phyloP scores from a whole-genome alignment of 2,888 invertebrate species.

The Adela reaumurella region DNA sequence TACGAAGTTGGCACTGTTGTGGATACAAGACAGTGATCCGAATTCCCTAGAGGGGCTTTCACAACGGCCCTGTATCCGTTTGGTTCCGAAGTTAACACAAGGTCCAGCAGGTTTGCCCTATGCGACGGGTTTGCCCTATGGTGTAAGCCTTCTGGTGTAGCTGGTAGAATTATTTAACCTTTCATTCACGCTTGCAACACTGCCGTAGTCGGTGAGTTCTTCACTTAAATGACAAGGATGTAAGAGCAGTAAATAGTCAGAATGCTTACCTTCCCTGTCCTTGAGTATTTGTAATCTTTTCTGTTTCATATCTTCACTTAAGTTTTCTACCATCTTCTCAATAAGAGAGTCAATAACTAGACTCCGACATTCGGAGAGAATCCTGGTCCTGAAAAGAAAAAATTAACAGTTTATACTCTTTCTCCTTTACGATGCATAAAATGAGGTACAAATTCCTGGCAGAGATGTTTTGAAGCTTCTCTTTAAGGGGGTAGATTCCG shows the following conservation, averaged over 20 bases:
- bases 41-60: no score
- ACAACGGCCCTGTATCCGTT: no score
- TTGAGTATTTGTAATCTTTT: slow-evolving; percentile 52
- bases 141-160: no score
- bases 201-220: background rate
- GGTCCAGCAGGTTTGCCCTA: no score
- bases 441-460: background rate
- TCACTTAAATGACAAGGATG: background rate
- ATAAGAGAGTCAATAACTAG: slow-evolving; percentile 71
- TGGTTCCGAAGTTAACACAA: no score
- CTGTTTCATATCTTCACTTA: slow-evolving; percentile 56
- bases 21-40: no score
- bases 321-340: slow-evolving; percentile 62
- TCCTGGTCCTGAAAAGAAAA: slow-evolving; percentile 24
- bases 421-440: background rate
- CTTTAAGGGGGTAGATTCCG: no score
- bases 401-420: background rate
- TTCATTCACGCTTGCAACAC: background rate
- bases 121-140: no score
- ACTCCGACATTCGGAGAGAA: slow-evolving; percentile 53
- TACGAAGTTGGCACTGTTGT: no score
- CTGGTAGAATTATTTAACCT: no score
- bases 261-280: slow-evolving; percentile 43
- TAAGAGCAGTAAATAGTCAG: slow-evolving; percentile 4
- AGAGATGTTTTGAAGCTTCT: no score